Evolutionary conservation across 2,797 vertebrate species (phyloP).

Genomic region (Myotis planiceps): DNA sequence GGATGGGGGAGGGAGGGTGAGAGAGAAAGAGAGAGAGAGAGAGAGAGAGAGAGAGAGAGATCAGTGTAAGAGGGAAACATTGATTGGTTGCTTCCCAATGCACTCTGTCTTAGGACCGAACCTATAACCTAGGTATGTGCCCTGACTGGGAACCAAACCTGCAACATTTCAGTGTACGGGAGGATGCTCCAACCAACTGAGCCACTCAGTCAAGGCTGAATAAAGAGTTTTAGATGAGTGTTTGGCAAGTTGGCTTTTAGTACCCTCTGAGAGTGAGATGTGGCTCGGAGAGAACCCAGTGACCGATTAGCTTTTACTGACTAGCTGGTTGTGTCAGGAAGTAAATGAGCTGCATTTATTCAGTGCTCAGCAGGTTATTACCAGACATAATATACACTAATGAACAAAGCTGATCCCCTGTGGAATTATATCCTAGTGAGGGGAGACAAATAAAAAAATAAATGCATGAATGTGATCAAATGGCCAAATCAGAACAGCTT

Average conservation of each 20-base stretch:
- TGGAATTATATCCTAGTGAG: not conserved
- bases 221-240: not conserved
- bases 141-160: not conserved
- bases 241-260: not conserved
- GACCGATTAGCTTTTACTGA: not conserved
- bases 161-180: not conserved
- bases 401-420: not conserved
- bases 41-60: not conserved
- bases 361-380: not conserved
- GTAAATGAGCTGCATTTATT: not conserved
- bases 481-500: not conserved
- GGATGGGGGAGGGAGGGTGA: no score
- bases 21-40: not conserved
- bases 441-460: not conserved
- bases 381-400: not conserved
- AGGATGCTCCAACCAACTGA: not conserved
- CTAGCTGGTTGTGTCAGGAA: not conserved
- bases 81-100: not conserved
- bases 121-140: not conserved
- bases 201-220: not conserved
- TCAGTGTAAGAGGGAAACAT: not conserved
- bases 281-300: not conserved
- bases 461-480: not conserved
- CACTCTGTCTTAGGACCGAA: not conserved
- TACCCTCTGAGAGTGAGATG: not conserved